Conservation (phyloP, 2,113 vertebrate species). For the Eptesicus fuscus region DNA sequence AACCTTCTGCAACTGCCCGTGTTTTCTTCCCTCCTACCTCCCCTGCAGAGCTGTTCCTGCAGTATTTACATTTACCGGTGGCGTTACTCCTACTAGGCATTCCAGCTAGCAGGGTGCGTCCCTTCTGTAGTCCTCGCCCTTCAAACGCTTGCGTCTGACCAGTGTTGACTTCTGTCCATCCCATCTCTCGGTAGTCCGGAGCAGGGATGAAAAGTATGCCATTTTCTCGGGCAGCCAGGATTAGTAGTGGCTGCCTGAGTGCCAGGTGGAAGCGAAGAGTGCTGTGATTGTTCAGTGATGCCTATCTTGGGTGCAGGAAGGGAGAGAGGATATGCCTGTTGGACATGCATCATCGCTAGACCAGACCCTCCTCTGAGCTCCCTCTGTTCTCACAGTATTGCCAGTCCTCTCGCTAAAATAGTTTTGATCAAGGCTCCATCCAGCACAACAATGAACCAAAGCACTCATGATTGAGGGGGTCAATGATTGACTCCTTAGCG, state of each 20-base stretch:
- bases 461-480: no score
- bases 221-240: neutral
- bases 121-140: neutral
- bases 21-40: neutral
- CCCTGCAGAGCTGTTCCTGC: neutral
- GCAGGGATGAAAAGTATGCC: no score
- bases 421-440: neutral
- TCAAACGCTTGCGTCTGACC: accelerated
- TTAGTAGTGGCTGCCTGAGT: neutral
- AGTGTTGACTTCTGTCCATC: neutral
- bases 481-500: neutral
- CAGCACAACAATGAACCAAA: neutral
- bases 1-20: neutral
- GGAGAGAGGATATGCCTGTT: neutral
- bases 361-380: no score
- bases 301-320: neutral
- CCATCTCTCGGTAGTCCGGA: neutral
- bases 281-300: neutral
- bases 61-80: accelerated
- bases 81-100: accelerated
- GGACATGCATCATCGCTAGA: accelerated
- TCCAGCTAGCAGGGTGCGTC: neutral
- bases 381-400: neutral
- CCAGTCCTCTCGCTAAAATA: neutral
- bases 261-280: neutral